Base-by-base conservation (phyloP, 2,888 invertebrate genomes). In the Mimumesa dahlbomi region DNA sequence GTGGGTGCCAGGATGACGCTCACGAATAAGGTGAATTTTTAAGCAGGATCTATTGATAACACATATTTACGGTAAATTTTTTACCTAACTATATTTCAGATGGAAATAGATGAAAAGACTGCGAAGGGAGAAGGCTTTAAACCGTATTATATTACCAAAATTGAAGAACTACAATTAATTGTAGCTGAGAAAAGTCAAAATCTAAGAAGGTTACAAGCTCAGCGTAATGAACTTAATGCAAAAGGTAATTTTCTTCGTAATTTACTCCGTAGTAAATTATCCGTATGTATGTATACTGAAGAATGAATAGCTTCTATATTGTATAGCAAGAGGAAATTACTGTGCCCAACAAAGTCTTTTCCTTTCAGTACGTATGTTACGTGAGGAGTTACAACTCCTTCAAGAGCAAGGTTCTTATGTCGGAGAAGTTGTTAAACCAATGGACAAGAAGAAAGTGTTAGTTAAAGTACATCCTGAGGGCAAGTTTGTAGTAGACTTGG, bases 391-490 rank as follows among this genome's bases (percentile, higher is more conserved):
- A 0, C 98, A 99, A 90, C 92, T 99, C 21, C 91, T 99, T 9
- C 96, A 96, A 89, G 99, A 99, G 87, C 99, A 99, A 89, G 99
- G 99, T 11, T 98, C 98, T 14, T 99, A 99, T 91, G 99, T 99
- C 1, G 99, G 99, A 7, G 99, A 99, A 91, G 99, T 99, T 2
- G 98, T 99, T 0, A 99, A 99, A 88, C 98, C 98, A 0, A 99
- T 99, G 99, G 99, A 99, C 90, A 99, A 99, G 90, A 99, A 99
- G 91, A 99, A 99, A 90, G 99, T 99, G 0, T 92, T 99, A 0
- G 99, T 99, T 0, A 99, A 99, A 91, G 98, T 99, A 0, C 99
- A 99, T 88, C 99, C 99, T 0, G 99, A 99, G 90, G 99, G 99
- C 70, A 99, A 99, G 91, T 99, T 99, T 91, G 99, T 99, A 0